Evolutionary conservation across 2,888 invertebrate genomes (phyloP).

Genomic region (Parnassius glacialis): DNA sequence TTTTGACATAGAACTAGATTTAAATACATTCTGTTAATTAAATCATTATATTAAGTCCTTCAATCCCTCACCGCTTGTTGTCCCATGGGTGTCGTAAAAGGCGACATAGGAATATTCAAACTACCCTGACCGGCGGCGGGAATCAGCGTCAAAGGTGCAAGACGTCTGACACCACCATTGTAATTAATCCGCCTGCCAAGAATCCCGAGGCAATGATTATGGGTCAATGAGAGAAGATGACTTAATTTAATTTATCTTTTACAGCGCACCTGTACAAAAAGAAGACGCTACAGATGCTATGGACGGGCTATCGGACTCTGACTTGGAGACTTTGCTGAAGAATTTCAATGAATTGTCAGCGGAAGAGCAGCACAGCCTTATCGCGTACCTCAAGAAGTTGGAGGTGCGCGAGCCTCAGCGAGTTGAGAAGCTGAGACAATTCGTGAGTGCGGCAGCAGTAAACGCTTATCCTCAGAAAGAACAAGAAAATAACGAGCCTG

Average conservation of each 20-base stretch:
- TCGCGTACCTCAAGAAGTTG: slow-evolving; percentile 89
- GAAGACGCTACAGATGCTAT: slow-evolving; percentile 73
- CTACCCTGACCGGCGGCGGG: too few relatives aligned
- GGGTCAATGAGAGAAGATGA: background rate
- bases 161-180: too few relatives aligned
- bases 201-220: too few relatives aligned
- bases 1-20: too few relatives aligned
- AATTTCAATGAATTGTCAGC: slow-evolving; percentile 88
- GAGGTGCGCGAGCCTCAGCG: slow-evolving; percentile 88
- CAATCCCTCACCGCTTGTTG: too few relatives aligned
- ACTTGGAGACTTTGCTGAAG: slow-evolving; percentile 88
- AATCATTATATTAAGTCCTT: too few relatives aligned
- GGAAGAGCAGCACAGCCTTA: slow-evolving; percentile 91
- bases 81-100: too few relatives aligned
- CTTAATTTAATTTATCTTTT: slow-evolving; percentile 15
- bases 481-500: slow-evolving; percentile 27
- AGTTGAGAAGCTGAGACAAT: slow-evolving; percentile 88
- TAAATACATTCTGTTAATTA: too few relatives aligned
- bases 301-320: slow-evolving; percentile 89
- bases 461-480: slow-evolving; percentile 20
- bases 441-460: slow-evolving; percentile 81
- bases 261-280: slow-evolving; percentile 40
- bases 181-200: too few relatives aligned
- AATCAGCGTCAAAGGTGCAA: too few relatives aligned
- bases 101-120: too few relatives aligned